Evolutionary conservation across 2,113 vertebrate species (phyloP), one percentile per base, ranked within the genome.

Genomic region (Thryonomys swinderianus): DNA sequence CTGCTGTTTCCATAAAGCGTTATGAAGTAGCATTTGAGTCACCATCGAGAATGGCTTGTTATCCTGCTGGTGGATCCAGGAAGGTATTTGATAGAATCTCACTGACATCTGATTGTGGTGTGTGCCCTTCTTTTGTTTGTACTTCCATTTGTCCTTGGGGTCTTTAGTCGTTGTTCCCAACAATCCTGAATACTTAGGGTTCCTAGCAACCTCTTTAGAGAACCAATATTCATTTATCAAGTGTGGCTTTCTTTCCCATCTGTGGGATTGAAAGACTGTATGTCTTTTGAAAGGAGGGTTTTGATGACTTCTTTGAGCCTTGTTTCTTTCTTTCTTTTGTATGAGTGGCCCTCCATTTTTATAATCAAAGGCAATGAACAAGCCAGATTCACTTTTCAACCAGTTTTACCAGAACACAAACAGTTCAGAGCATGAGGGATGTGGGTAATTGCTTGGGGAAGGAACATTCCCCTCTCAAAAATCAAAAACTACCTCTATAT

Each of bases 401-500:
- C 82, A 92, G 85, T 95, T 55, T 40, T 96, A 76, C n/a, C 42
- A 86, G 91, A 78, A 93, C 84, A 86, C 95, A 96, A 83, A 88
- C 86, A 85, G 93, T 91, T 96, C 91, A 81, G 88, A 86, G 88
- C 91, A 61, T n/a, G 86, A 91, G 96, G 64, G 69, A 95, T 89
- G 88, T 51, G 74, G 85, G 85, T 97, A 96, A 96, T 96, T 96
- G 96, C 96, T 96, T 91, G 95, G 97, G 95, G 94, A 97, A 81
- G 93, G 89, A 96, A 90, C 53, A 55, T 67, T 96, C 74, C 91
- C 86, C 76, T 95, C 83, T 97, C 92, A 95, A 94, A 97, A 97
- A 87, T 96, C 94, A 96, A 91, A 97, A 90, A 69, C 79, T 90
- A 86, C 91, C 94, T 95, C 92, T 94, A 0, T 95, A 86, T 97